phyloP scores from a whole-genome alignment of 1,140 invertebrate species.

The Cryptotermes secundus region DNA sequence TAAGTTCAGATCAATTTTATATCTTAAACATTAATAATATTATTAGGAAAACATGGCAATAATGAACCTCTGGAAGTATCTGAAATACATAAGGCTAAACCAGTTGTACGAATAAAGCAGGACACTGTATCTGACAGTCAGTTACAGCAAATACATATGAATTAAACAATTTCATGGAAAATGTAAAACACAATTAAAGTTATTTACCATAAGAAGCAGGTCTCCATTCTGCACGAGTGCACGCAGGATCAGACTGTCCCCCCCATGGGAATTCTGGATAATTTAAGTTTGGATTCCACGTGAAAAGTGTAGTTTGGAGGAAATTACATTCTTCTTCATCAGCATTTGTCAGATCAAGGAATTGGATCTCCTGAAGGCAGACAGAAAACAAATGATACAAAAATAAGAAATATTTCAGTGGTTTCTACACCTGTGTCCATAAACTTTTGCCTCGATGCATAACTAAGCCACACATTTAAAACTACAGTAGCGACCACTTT shows the following conservation, averaged over 20 bases:
- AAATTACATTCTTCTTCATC: conserved; percentile 45
- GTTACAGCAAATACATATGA: no score
- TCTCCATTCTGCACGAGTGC: conserved; percentile 43
- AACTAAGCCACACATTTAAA: no score
- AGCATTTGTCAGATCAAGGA: conserved; percentile 48
- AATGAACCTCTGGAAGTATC: no score
- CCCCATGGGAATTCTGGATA: conserved; percentile 51
- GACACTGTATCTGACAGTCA: no score
- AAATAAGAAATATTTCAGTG: not conserved
- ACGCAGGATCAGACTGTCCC: conserved; percentile 39
- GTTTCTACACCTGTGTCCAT: not conserved
- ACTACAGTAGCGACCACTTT: no score
- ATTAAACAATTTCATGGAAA: no score
- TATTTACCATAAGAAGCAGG: conserved; percentile 40
- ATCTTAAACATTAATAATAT: no score
- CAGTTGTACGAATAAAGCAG: no score
- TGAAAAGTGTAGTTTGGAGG: conserved; percentile 45
- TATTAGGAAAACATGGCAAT: no score
- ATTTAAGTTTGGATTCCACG: conserved; percentile 40
- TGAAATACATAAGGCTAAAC: no score
- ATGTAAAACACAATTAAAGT: no score
- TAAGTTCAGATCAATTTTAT: no score
- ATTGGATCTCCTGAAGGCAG: conserved; percentile 48
- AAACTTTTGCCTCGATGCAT: not conserved
- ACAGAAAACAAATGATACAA: conserved; percentile 24